Evolutionary conservation across 2,797 vertebrate genomes (phyloP).

Genomic region (Myiotriccus ornatus): DNA sequence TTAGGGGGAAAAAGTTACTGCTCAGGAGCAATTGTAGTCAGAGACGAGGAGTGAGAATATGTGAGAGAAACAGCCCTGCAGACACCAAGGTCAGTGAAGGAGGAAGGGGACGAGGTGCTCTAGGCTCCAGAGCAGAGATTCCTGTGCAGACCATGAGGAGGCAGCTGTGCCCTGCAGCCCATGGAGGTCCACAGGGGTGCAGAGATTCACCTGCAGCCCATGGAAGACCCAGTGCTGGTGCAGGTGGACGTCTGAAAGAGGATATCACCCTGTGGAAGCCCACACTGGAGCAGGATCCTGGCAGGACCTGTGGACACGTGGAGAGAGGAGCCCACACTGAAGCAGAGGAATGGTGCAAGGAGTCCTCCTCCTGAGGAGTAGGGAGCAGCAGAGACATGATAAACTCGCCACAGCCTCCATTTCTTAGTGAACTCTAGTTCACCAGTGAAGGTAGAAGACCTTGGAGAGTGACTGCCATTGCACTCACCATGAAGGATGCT

Average conservation of each 20-base stretch:
- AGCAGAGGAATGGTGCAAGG: background rate
- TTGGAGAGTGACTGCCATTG: background rate
- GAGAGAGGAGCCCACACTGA: background rate
- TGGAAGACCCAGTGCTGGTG: background rate
- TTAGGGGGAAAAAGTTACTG: fast-evolving
- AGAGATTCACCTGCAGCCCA: background rate
- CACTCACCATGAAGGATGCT: background rate
- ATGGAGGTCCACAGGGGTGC: background rate
- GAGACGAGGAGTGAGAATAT: background rate
- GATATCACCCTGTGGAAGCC: background rate
- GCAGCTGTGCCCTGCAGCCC: background rate
- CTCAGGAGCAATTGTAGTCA: background rate
- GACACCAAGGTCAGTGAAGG: background rate
- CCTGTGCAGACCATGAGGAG: too few species aligned
- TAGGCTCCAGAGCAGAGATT: background rate
- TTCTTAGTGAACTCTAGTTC: background rate
- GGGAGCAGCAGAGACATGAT: background rate
- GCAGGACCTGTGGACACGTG: background rate
- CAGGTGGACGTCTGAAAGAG: background rate
- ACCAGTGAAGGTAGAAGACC: background rate
- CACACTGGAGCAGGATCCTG: background rate
- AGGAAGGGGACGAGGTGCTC: background rate
- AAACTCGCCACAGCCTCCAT: background rate
- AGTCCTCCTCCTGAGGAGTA: background rate
- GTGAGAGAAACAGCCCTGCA: background rate